A percentile compares a stretch with the other conserved stretches of the same genome.
phyloP scores from a whole-genome alignment of 2,888 invertebrate species.

The Caenorhabditis sulstoni region DNA sequence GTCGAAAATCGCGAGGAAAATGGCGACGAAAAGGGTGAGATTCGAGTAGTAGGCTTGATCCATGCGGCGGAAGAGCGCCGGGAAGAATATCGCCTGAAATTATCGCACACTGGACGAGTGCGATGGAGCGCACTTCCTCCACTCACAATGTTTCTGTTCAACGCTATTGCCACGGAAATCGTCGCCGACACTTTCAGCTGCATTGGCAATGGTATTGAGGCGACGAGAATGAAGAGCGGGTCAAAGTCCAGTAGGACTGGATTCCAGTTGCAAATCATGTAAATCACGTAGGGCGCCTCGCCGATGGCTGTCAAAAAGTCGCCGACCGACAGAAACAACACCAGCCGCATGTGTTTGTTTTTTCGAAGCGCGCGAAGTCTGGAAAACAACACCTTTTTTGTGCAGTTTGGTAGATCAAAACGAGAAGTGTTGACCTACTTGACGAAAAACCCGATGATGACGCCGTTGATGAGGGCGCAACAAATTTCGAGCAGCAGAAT shows the following conservation, averaged over 20 bases:
- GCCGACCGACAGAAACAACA: slow-evolving; percentile 30
- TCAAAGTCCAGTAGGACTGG: slow-evolving; percentile 34
- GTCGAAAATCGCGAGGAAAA: slow-evolving; percentile 18
- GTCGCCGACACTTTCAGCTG: slow-evolving; percentile 45
- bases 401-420: not conserved
- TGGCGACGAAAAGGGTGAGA: slow-evolving; percentile 6
- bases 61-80: slow-evolving; percentile 16
- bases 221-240: slow-evolving; percentile 34
- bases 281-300: slow-evolving; percentile 44
- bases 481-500: slow-evolving; percentile 33
- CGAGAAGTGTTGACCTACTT: slow-evolving; percentile 17
- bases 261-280: slow-evolving; percentile 53
- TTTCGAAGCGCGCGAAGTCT: slow-evolving; percentile 34
- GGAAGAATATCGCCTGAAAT: slow-evolving; percentile 41
- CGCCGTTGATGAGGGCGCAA: slow-evolving; percentile 27
- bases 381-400: no score
- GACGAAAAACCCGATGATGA: slow-evolving; percentile 35
- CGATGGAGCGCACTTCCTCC: no score
- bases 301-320: slow-evolving; percentile 37
- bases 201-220: slow-evolving; percentile 42
- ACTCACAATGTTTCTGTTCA: slow-evolving; percentile 46
- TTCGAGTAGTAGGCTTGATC: slow-evolving; percentile 34
- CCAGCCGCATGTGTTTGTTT: slow-evolving; percentile 37
- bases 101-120: no score
- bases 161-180: slow-evolving; percentile 42